Base-by-base conservation (phyloP, 2,888 invertebrate species). In the Phortica okadai region DNA sequence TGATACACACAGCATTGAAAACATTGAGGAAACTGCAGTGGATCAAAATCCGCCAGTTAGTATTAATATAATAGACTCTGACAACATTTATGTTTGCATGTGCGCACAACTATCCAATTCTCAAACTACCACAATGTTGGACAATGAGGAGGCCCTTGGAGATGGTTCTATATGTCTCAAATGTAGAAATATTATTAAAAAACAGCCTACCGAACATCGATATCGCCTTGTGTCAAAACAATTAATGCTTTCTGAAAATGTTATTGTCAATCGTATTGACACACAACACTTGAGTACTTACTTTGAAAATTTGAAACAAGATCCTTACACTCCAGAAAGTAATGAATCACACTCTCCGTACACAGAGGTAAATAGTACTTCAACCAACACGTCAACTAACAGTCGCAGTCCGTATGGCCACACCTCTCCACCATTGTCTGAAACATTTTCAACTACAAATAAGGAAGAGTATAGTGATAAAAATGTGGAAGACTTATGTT, bases 281-380 rank as follows among this genome's bases (percentile, higher is more conserved):
- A 92, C 91, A 5, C 92, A 93, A 1, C 87, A 93, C 42, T 87
- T 94, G 0, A 90, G 84, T 77, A 88, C 90, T 21, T 83, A 83
- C 77, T 83, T 86, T 72, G 85, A 90, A 78, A 82, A 80, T 21
- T 44, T 58, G 2, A 80, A 81, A 44, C 74, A 83, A 74, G 95
- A 95, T 83, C 96, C 96, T 0, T 96, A 96, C 84, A 96, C 96
- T 0, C 96, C 96, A n/a, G 96, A 96, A 86, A 96, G 95, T 90
- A 93, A 94, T 80, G 96, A 96, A 85, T 95, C 96, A 33, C 95
- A 94, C 84, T 95, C 95, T 66, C 96, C 96, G 0, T 93, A 93
- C 78, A 92, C 93, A 0, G 94, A 92, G 72, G 69, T 90, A 0
- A 90, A 80, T 41, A 84, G 83, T 77, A 82, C 79, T 33, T 82